Percentiles rank a stretch among this genome's conserved stretches.
Evolutionary conservation across 1,140 invertebrate genomes (phyloP).

Genomic region (Drosophila bipectinata): DNA sequence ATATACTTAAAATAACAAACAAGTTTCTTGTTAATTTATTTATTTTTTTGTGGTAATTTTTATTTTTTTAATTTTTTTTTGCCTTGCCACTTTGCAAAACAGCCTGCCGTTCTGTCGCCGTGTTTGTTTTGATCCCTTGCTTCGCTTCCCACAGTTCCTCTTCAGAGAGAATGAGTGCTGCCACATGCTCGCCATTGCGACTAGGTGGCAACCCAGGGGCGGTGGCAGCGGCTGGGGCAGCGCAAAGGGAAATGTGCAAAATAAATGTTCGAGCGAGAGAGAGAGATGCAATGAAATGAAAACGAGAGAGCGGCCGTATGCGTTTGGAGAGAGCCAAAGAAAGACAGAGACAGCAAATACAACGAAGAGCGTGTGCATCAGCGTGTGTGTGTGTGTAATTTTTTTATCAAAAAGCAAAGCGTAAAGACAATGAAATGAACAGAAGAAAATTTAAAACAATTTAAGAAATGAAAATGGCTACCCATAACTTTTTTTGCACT

Average conservation of each 20-base stretch:
- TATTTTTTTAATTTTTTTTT: not conserved
- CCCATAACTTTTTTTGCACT: constrained; percentile 16
- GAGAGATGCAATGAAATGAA: constrained; percentile 26
- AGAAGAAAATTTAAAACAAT: constrained; percentile 57
- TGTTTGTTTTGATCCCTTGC: constrained; percentile 74
- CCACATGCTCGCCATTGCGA: constrained; percentile 35
- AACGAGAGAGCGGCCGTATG: constrained; percentile 17
- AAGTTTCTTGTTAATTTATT: too few relatives aligned
- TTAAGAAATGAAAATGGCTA: constrained; percentile 65
- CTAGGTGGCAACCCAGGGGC: constrained; percentile 64
- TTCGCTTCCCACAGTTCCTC: constrained; percentile 36
- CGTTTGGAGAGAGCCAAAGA: constrained; percentile 9
- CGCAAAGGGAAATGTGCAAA: constrained; percentile 50
- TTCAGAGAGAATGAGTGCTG: constrained; percentile 19
- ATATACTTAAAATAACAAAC: too few relatives aligned
- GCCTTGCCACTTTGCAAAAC: constrained; percentile 34
- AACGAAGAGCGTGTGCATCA: constrained; percentile 30
- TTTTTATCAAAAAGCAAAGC: constrained; percentile 79
- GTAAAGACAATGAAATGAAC: constrained; percentile 67
- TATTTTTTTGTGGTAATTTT: not conserved
- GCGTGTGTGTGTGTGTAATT: constrained; percentile 52
- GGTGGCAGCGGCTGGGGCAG: constrained; percentile 28
- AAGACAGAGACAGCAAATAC: constrained; percentile 11
- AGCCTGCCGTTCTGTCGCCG: constrained; percentile 13
- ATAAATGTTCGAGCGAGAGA: constrained; percentile 26